Conservation (phyloP, 1,140 invertebrate genomes). For the Aphis gossypii region DNA sequence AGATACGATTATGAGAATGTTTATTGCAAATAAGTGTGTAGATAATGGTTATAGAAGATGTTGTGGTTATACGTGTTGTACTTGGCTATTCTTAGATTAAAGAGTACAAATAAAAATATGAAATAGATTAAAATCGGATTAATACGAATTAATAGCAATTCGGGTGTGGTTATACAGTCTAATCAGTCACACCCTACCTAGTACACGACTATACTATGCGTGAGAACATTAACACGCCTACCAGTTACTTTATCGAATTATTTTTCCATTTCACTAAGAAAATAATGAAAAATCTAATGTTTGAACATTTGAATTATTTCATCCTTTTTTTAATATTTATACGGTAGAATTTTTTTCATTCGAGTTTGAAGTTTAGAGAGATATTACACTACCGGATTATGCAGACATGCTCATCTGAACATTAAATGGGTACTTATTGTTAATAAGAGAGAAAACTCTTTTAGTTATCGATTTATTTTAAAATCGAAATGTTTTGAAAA, state of each 20-base stretch:
- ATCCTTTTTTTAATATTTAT: neutral
- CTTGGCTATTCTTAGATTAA: neutral
- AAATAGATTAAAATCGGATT: constrained; percentile 19
- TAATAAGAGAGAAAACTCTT: neutral
- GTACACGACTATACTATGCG: neutral
- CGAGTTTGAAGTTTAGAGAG: neutral
- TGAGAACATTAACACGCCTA: neutral
- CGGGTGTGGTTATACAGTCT: neutral
- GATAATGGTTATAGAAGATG: neutral
- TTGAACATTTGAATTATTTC: neutral
- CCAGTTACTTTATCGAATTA: neutral
- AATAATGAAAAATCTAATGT: neutral
- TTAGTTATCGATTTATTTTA: neutral
- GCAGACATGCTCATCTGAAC: neutral
- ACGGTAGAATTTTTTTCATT: neutral
- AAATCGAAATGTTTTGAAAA: neutral
- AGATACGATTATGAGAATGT: neutral
- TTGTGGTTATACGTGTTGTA: neutral
- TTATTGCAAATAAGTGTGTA: neutral
- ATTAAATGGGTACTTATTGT: neutral
- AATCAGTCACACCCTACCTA: neutral
- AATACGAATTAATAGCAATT: neutral
- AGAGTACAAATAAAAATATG: neutral
- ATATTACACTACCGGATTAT: neutral
- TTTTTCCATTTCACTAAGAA: neutral